Base-by-base conservation (phyloP, 2,888 invertebrate genomes). In the Carpatolechia fugitivella region DNA sequence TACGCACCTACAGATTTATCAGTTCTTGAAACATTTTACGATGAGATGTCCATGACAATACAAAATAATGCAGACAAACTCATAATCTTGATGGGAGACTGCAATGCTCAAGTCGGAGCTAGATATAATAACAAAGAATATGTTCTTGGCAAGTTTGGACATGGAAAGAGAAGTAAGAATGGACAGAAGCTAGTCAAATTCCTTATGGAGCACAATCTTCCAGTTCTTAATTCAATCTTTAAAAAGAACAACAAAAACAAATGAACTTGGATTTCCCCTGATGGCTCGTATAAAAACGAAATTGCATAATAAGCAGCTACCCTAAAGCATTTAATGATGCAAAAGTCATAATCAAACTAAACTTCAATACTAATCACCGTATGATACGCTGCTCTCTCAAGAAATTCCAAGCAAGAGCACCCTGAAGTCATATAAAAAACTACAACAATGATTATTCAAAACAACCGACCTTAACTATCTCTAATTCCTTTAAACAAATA, bases 1-100 rank as follows among this genome's bases (percentile, higher is more conserved):
- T 64, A 66, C 47, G 58, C 63, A 1, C 66, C 61, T 10, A 66
- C n/a, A n/a, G n/a, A n/a, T n/a, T n/a, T n/a, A n/a, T n/a, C n/a
- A n/a, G n/a, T n/a, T n/a, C n/a, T n/a, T n/a, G n/a, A n/a, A n/a
- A n/a, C n/a, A n/a, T n/a, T n/a, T n/a, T n/a, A n/a, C n/a, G n/a
- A n/a, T n/a, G n/a, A n/a, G n/a, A n/a, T n/a, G n/a, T n/a, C n/a
- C n/a, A n/a, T n/a, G n/a, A n/a, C n/a, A n/a, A n/a, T n/a, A n/a
- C n/a, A n/a, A n/a, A n/a, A n/a, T n/a, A n/a, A n/a, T n/a, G n/a
- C n/a, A n/a, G n/a, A n/a, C n/a, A n/a, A n/a, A n/a, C n/a, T 2
- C 10, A 40, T 40, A 5, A 4, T 40, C 4, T 3, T 40, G 3
- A 16, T 16, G 16, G 40, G 40, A 13, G 40, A 40, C 40, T 40